Conservation (phyloP, 2,797 vertebrate species). For the Cottoperca gobio region DNA sequence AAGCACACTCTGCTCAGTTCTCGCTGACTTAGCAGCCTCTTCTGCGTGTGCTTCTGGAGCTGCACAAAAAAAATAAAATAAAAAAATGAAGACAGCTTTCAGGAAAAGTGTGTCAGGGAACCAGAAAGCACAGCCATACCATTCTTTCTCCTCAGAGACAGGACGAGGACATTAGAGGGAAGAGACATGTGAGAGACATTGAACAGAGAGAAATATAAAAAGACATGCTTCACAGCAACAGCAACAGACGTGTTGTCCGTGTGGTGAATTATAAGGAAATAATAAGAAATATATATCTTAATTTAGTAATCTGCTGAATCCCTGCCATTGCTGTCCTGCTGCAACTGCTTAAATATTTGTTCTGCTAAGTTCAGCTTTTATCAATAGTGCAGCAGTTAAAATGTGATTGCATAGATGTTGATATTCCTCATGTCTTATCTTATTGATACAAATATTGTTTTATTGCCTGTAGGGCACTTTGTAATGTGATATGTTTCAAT, state of each 20-base stretch:
- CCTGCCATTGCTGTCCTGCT: background rate
- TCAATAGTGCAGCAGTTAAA: background rate
- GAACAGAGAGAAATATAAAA: constrained; percentile 12
- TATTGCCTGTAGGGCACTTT: background rate
- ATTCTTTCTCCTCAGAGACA: constrained; percentile 22
- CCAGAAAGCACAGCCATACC: constrained; percentile 36
- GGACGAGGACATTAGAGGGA: constrained; percentile 11
- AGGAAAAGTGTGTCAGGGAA: constrained; percentile 77
- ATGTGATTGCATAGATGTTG: background rate
- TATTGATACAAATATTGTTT: background rate
- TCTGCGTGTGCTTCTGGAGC: constrained; percentile 68
- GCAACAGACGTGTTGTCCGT: background rate
- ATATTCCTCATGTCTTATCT: background rate
- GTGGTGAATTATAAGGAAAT: background rate
- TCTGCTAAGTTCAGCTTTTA: constrained; percentile 1
- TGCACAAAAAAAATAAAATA: constrained; percentile 8
- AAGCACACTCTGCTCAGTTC: constrained; percentile 69
- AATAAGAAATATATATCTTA: background rate
- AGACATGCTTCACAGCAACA: constrained; percentile 3
- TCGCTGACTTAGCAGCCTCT: constrained; percentile 80
- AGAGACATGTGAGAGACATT: background rate
- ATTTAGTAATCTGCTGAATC: constrained; percentile 3
- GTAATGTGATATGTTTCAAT: background rate
- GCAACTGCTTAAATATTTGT: background rate
- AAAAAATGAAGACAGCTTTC: constrained; percentile 33